Evolutionary conservation across 2,888 invertebrate genomes (phyloP).

Genomic region (Agrilus biguttatus): DNA sequence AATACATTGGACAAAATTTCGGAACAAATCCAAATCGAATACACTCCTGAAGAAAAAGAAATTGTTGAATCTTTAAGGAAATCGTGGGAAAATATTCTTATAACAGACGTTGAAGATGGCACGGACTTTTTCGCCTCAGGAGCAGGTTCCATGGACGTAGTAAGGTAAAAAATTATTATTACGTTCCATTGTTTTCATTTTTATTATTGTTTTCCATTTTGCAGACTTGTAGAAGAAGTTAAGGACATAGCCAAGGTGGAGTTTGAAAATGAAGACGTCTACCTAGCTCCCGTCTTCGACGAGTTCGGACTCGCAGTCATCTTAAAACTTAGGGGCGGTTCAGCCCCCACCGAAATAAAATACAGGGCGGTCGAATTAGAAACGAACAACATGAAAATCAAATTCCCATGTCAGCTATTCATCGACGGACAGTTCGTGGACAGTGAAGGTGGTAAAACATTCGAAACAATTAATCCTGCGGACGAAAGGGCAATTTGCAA

Average conservation of each 20-base stretch:
- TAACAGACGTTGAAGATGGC: conserved; percentile 54
- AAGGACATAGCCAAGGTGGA: conserved; percentile 64
- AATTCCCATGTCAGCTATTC: conserved; percentile 81
- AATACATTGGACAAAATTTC: conserved; percentile 58
- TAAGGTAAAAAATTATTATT: conserved; percentile 33
- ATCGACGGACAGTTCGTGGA: conserved; percentile 83
- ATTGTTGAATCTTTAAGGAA: conserved; percentile 47
- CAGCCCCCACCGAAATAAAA: conserved; percentile 37
- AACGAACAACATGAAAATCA: conserved; percentile 71
- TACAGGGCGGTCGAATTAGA: conserved; percentile 64
- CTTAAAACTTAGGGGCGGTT: conserved; percentile 47
- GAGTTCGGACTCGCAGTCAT: conserved; percentile 64
- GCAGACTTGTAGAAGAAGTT: conserved; percentile 77
- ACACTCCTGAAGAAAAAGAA: conserved; percentile 58
- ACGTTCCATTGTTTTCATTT: neutral
- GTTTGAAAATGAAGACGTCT: conserved; percentile 79
- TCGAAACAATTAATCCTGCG: conserved; percentile 67
- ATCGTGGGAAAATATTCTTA: conserved; percentile 79
- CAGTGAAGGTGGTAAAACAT: conserved; percentile 48
- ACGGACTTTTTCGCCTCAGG: conserved; percentile 92
- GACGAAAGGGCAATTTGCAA: conserved; percentile 69
- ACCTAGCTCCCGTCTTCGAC: conserved; percentile 79
- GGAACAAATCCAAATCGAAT: conserved; percentile 40
- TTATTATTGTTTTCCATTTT: no score
- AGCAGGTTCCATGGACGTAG: conserved; percentile 97